phyloP scores from a whole-genome alignment of 2,797 vertebrate species.

The Anas capensis region DNA sequence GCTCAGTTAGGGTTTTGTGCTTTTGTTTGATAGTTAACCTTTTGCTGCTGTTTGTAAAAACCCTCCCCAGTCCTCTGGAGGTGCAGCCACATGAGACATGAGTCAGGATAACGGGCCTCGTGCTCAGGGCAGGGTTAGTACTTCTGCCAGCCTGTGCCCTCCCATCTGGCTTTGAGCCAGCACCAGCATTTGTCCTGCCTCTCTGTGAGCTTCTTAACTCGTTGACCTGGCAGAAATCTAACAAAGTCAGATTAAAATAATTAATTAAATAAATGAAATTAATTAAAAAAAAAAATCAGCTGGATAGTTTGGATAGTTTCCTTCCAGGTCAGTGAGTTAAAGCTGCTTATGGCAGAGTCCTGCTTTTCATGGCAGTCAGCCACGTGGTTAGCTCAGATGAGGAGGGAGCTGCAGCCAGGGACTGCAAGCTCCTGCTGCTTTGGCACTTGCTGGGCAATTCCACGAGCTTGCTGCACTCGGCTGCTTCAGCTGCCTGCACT shows the following conservation, averaged over 20 bases:
- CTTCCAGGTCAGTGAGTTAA: not conserved
- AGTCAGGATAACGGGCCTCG: rapidly evolving
- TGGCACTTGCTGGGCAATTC: rapidly evolving
- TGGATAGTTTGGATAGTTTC: not conserved
- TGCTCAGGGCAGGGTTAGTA: not conserved
- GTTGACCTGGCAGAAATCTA: not conserved
- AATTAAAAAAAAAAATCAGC: not conserved
- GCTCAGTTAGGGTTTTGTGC: not conserved
- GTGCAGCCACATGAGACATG: rapidly evolving
- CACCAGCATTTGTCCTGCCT: not conserved
- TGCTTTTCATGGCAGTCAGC: not conserved
- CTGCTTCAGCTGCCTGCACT: rapidly evolving
- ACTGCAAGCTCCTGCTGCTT: rapidly evolving
- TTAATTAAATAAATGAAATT: not conserved
- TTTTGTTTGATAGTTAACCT: not conserved
- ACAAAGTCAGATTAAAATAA: not conserved
- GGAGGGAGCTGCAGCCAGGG: rapidly evolving
- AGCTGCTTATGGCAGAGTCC: not conserved
- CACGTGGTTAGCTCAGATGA: rapidly evolving
- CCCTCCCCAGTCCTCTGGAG: not conserved
- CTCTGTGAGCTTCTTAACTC: not conserved
- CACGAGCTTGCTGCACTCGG: rapidly evolving
- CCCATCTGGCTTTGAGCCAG: not conserved
- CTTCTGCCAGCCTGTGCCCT: not conserved
- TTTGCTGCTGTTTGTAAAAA: not conserved